Evolutionary conservation across 1,140 invertebrate genomes (phyloP).

Genomic region (Drosophila oshimai): DNA sequence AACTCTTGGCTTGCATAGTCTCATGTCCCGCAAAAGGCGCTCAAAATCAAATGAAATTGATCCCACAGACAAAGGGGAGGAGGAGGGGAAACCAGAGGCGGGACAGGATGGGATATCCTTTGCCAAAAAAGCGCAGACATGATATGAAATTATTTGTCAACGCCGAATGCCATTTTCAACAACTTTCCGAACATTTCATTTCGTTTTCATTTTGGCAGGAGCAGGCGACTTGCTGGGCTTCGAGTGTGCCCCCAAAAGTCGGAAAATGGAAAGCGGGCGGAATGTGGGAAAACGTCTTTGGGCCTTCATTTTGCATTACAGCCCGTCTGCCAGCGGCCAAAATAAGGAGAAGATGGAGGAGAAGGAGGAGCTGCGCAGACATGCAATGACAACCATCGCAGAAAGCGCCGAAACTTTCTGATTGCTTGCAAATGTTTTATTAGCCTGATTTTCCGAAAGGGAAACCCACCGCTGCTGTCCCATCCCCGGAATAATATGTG

Average conservation of each 20-base stretch:
- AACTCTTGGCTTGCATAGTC: slow-evolving; percentile 29
- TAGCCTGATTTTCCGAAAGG: slow-evolving; percentile 46
- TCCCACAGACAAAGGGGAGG: slow-evolving; percentile 19
- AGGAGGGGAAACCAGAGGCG: slow-evolving; percentile 45
- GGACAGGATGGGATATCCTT: slow-evolving; percentile 4
- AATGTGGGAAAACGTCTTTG: not conserved
- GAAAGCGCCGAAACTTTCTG: slow-evolving; percentile 58
- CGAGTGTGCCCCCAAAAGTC: slow-evolving; percentile 21
- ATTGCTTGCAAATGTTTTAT: slow-evolving; percentile 79
- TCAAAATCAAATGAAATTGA: slow-evolving; percentile 74
- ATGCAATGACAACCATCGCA: slow-evolving; percentile 73
- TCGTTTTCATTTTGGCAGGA: slow-evolving; percentile 55
- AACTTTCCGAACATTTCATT: slow-evolving; percentile 79
- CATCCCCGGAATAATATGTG: slow-evolving; percentile 8
- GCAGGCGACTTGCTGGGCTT: slow-evolving; percentile 25
- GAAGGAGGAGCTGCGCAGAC: slow-evolving; percentile 25
- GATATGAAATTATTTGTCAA: slow-evolving; percentile 82
- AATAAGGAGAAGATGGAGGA: not conserved
- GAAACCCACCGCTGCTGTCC: not conserved
- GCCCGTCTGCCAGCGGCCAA: slow-evolving; percentile 38
- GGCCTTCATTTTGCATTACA: slow-evolving; percentile 52
- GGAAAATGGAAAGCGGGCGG: not conserved
- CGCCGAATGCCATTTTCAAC: slow-evolving; percentile 77
- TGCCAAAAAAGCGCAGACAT: slow-evolving; percentile 57
- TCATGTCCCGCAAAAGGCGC: slow-evolving; percentile 25